A percentile compares a stretch with the other conserved stretches of the same genome.
Conservation (phyloP, 2,113 vertebrate species). For the Misgurnus anguillicaudatus region DNA sequence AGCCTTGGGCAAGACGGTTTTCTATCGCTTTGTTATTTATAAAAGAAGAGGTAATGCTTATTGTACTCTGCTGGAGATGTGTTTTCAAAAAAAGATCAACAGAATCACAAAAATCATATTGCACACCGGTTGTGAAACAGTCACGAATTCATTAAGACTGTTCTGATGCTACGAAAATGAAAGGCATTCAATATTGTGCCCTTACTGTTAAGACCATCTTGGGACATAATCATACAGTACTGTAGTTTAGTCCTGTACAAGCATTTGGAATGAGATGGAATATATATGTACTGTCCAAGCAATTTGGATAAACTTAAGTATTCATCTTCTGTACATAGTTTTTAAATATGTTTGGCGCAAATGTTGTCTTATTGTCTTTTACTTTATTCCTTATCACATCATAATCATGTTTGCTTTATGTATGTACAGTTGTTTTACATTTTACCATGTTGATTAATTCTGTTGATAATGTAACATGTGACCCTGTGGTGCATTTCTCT, state of each 20-base stretch:
- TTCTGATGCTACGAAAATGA: neutral
- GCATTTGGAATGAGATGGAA: neutral
- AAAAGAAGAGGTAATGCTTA: neutral
- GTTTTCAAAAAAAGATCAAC: constrained; percentile 1
- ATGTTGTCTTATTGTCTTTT: no score
- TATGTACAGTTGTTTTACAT: no score
- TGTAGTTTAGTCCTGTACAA: neutral
- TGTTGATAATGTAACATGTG: no score
- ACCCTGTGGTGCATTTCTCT: no score
- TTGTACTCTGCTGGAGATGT: constrained; percentile 11
- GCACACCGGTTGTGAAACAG: neutral
- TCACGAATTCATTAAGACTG: constrained; percentile 10
- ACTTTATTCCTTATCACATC: no score
- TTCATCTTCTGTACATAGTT: no score
- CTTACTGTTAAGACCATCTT: neutral
- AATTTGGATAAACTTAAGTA: neutral
- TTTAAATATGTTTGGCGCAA: neutral
- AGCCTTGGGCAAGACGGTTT: constrained; percentile 36
- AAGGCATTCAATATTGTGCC: neutral
- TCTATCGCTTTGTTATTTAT: constrained; percentile 42
- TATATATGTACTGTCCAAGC: neutral
- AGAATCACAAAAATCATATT: neutral
- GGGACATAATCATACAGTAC: neutral
- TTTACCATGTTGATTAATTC: no score
- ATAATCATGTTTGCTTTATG: no score